A percentile compares a stretch with the other conserved stretches of the same genome.
Evolutionary conservation across 2,113 vertebrate species (phyloP).

Genomic region (Tringa solitaria): DNA sequence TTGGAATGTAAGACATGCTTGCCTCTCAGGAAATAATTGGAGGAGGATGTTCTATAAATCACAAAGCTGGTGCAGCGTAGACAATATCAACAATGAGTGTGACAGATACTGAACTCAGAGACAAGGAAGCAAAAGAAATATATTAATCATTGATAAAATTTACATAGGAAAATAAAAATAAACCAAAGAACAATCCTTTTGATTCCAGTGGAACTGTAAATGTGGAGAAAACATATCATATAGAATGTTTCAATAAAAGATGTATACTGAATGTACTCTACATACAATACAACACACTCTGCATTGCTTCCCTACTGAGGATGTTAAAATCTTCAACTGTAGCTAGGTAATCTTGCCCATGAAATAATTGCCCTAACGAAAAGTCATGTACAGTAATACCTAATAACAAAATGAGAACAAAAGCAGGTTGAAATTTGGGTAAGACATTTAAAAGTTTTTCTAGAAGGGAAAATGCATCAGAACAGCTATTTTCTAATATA

Average conservation of each 20-base stretch:
- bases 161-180: background rate
- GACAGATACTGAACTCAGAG: constrained; percentile 38
- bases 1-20: background rate
- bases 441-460: background rate
- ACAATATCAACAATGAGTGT: background rate
- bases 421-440: background rate
- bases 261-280: background rate
- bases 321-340: background rate
- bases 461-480: background rate
- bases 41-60: constrained; percentile 7
- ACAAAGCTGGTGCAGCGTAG: constrained; percentile 1
- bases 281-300: background rate
- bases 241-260: background rate
- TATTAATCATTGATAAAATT: background rate
- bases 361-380: background rate
- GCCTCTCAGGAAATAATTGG: background rate
- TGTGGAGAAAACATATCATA: background rate
- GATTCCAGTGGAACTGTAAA: background rate
- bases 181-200: background rate
- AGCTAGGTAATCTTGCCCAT: background rate
- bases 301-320: background rate
- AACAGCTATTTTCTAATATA: background rate
- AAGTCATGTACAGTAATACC: background rate
- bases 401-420: background rate
- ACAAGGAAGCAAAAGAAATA: constrained; percentile 42